Conservation (phyloP, 35 echinoderm and acorn worm genomes). For the Lytechinus variegatus region DNA sequence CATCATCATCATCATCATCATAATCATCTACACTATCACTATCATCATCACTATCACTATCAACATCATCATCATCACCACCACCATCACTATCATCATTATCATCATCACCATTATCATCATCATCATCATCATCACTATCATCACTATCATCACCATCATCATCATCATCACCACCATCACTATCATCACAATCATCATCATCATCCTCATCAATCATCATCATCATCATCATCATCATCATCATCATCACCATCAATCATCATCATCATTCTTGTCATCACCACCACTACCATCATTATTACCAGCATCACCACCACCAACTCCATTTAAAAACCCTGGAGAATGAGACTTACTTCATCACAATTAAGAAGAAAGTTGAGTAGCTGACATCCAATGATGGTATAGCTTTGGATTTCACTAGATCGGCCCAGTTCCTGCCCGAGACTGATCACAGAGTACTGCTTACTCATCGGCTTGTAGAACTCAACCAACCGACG, state of each 20-base stretch:
- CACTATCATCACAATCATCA: no score
- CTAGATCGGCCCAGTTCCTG: conserved; percentile 55
- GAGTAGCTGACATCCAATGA: conserved; percentile 82
- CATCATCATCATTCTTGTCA: no score
- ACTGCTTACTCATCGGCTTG: conserved; percentile 82
- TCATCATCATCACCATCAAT: conserved; percentile 7
- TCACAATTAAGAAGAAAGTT: conserved; percentile 74
- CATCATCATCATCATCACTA: no score
- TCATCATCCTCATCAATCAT: neutral
- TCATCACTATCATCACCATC: no score
- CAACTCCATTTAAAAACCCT: neutral
- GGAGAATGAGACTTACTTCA: conserved; percentile 63
- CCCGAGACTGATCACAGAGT: conserved; percentile 68
- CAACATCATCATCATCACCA: no score
- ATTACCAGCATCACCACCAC: neutral
- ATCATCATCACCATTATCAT: no score
- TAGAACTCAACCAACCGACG: conserved; percentile 85
- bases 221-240: neutral
- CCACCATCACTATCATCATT: no score
- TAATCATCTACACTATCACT: no score
- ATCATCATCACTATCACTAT: no score
- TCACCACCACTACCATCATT: conserved; percentile 27
- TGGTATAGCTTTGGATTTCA: conserved; percentile 72
- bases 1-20: no score
- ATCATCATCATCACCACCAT: no score